Base-by-base conservation (phyloP, 2,888 invertebrate genomes). In the Drosophila mettleri region DNA sequence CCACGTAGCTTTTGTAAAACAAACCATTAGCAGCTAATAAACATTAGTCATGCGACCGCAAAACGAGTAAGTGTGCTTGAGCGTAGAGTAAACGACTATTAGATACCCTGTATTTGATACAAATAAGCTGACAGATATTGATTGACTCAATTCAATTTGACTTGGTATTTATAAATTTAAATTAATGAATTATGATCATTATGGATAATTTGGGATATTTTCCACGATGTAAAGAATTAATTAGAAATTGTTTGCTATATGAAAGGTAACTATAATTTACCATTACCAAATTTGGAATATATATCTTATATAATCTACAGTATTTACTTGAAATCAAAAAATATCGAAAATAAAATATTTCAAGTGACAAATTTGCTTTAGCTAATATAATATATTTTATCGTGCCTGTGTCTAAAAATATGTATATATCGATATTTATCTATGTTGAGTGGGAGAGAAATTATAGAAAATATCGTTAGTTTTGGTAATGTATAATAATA, bases 1-100 rank as follows among this genome's bases (percentile, higher is more conserved):
- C 80, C 89, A 87, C 90, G 89, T 90, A 80, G 83, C 78, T 90
- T 84, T 89, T 91, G 91, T 91, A 91, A 91, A 92, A 92, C 91
- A 92, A 92, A 92, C 91, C 91, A 91, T 91, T 91, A 92, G 90
- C 90, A 86, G 88, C 89, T 92, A 91, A 92, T 91, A 91, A 91
- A 85, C 91, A 91, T 91, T 92, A 90, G 89, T 91, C 92, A 91
- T 87, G 85, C 86, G 74, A 72, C 69, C 70, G 69, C 77, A 59
- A 79, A 64, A 43, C 43, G 33, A 54, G 33, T 43, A 33, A 43
- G 54, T 16, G 24, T 33, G 14, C 24, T 7, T 4, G 9, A 7
- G 14, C 10, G 16, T 5, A 0, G 18, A 1, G 5, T 18, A 24
- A 33, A 3, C 18, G 54, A 24, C 33, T 24, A 14, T 5, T 5